Base-by-base conservation (phyloP, 2,797 vertebrate genomes). In the Botia kubotai region DNA sequence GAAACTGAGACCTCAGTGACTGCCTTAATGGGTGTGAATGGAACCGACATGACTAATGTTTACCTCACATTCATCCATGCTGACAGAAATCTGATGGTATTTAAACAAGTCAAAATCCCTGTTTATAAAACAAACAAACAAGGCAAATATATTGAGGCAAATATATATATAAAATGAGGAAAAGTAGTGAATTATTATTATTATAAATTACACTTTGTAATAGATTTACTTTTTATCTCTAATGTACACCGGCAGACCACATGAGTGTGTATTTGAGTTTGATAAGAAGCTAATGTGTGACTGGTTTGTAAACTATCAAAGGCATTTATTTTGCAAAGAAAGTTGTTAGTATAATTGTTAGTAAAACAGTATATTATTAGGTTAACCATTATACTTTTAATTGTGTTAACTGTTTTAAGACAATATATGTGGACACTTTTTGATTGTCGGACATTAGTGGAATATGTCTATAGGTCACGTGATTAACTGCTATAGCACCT, bases 1-100 rank as follows among this genome's bases (percentile, higher is more conserved):
- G 90, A 90, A 93, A 93, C 91, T 81, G 86, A 91, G 90, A 88
- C 88, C 89, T 82, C 68, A 72, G 69, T 74, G 62, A 53, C 43
- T 43, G 21, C 33, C 36, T 71, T n/a, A 33, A 50, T 68, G 71
- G 4, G 23, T 62, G 26, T 67, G 53, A 53, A 21, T 50, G 16
- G 33, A 62, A 21, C 66, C 62, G 19, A 78, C 33, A 58, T 50
- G n/a, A 33, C 53, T 21, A 70, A 48, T 19, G 39, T 67, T 77
- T 67, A 76, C 63, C 39, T 62, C 39, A 46, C 19, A 12, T 60
- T 57, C 39, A 43, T 36, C 21, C 21, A 4, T 13, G 3, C 57
- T 60, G 57, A 26, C 12, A 23, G 57, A 39, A 12, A 12, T 29
- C 11, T 52, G 48, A 8, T 11, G 16, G 17, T n/a, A 29, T 29